Evolutionary conservation across 1,140 invertebrate genomes (phyloP).

Genomic region (Anastrepha ludens): DNA sequence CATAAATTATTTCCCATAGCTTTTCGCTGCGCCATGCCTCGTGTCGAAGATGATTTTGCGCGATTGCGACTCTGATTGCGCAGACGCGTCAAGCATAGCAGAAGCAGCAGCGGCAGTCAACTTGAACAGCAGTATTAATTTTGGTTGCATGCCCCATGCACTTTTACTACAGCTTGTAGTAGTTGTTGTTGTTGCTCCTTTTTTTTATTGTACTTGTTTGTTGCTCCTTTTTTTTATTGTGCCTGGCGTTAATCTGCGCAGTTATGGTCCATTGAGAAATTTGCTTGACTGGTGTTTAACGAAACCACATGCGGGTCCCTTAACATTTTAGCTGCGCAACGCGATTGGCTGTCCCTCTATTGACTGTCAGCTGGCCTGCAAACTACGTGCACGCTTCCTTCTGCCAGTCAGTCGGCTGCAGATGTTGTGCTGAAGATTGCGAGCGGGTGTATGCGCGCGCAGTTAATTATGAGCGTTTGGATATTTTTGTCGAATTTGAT

Average conservation of each 20-base stretch:
- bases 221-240: constrained; percentile 55
- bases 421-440: constrained; percentile 61
- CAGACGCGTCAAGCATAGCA: constrained; percentile 18
- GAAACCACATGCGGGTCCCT: constrained; percentile 43
- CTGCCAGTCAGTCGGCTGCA: background rate
- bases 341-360: background rate
- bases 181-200: constrained; percentile 66
- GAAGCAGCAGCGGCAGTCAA: constrained; percentile 10
- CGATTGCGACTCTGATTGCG: constrained; percentile 64
- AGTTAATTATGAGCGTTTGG: constrained; percentile 17
- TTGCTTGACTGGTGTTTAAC: constrained; percentile 49
- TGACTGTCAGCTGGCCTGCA: constrained; percentile 28
- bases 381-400: background rate
- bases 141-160: background rate
- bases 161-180: constrained; percentile 13
- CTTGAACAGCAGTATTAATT: constrained; percentile 35
- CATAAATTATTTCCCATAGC: constrained; percentile 74
- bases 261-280: constrained; percentile 53
- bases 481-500: background rate
- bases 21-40: constrained; percentile 62
- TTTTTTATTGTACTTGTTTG: constrained; percentile 53
- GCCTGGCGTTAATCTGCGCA: constrained; percentile 41
- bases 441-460: constrained; percentile 55
- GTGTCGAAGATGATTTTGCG: constrained; percentile 47
- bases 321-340: constrained; percentile 26